Base-by-base conservation (phyloP, 1,140 invertebrate species). In the Bicyclus anynana region DNA sequence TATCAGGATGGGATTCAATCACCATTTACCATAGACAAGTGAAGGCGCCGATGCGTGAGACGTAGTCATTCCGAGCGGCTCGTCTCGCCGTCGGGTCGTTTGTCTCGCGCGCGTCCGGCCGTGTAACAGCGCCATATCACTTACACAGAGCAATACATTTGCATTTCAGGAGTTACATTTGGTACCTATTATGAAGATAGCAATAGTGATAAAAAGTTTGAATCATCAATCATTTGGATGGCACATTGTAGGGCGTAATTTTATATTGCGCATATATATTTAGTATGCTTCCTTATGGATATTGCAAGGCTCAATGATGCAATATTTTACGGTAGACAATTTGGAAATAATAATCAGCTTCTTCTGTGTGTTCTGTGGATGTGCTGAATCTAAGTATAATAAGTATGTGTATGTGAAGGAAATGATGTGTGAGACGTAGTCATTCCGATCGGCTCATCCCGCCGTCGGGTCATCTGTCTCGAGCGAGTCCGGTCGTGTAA, bases 61-160 rank as follows among this genome's bases (percentile, higher is more conserved):
- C 65, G 57, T 48, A 69, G 69, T 67, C 62, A 65, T 72, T 72
- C 59, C 67, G 52, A 62, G 27, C 62, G 64, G 65, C 62, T 69
- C 62, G 56, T 59, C 37, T 55, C 14, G 37, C 5, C 40, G 18
- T 20, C 40, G 18, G 37, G 29, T 60, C 57, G 54, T 62, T 72
- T 60, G 62, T 67, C 65, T 71, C 63, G 52, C 48, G 52, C 26
- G 65, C 66, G 54, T 49, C 63, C 59, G 52, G 61, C 64, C 55
- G 61, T 51, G 59, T 64, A 65, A 68, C 49, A 52, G 46, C 40
- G 14, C 23, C 26, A 47, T 60, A 17, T 53, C 40, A 54, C 57
- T 59, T 53, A 48, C 46, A 18, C 42, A 35, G 14, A 14, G 51
- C 16, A 44, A 44, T 42, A 53, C 17, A 40, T 60, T 60, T 60